A percentile compares a stretch with the other conserved stretches of the same genome.
Conservation (phyloP, 2,888 invertebrate genomes). For the Melipona beecheii region DNA sequence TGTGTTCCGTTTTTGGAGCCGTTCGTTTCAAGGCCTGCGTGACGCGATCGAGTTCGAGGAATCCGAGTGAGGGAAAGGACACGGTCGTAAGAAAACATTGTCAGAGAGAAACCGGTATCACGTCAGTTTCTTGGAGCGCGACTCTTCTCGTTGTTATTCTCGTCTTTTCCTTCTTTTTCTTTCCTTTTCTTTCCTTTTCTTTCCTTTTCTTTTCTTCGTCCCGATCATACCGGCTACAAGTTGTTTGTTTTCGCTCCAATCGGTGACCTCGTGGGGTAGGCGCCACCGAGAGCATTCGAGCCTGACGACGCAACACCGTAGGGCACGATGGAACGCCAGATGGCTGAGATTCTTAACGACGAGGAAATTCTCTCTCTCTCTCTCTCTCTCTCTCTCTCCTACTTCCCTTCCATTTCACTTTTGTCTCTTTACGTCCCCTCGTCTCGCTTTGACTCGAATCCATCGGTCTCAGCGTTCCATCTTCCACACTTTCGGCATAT, state of each 20-base stretch:
- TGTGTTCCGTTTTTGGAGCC: conserved; percentile 38
- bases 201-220: background rate
- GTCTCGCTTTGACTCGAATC: conserved; percentile 13
- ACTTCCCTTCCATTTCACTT: conserved; percentile 4
- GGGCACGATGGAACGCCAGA: conserved; percentile 65
- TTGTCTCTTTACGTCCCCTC: background rate
- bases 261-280: conserved; percentile 58
- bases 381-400: conserved; percentile 20
- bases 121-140: background rate
- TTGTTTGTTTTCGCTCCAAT: conserved; percentile 39
- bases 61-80: conserved; percentile 21
- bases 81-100: conserved; percentile 30
- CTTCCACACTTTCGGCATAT: conserved; percentile 36
- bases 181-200: background rate
- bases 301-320: conserved; percentile 8
- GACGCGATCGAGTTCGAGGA: conserved; percentile 35
- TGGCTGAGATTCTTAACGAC: conserved; percentile 65
- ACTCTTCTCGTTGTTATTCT: background rate
- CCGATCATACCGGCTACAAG: conserved; percentile 12
- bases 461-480: conserved; percentile 35
- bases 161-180: background rate
- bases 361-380: conserved; percentile 42
- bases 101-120: conserved; percentile 16
- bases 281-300: conserved; percentile 60
- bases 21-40: conserved; percentile 33